Evolutionary conservation across 2,888 invertebrate genomes (phyloP).

Genomic region (Odontocolon sp.): DNA sequence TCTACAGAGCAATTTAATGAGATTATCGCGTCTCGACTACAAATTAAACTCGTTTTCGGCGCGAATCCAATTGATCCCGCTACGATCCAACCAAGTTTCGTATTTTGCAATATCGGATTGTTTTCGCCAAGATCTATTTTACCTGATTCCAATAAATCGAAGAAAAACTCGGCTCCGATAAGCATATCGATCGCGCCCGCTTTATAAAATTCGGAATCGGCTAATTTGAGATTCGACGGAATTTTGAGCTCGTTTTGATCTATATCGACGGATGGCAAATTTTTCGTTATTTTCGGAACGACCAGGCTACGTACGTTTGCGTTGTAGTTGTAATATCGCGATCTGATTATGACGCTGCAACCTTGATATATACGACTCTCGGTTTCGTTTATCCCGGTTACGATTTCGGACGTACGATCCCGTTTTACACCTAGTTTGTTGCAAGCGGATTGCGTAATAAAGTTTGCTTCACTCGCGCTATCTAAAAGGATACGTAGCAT

Average conservation of each 20-base stretch:
- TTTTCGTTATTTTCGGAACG: conserved; percentile 42
- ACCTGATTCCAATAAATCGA: neutral
- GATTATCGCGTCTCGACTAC: neutral
- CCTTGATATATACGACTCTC: neutral
- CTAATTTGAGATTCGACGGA: conserved; percentile 9
- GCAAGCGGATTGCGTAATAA: conserved; percentile 9
- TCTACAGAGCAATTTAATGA: neutral
- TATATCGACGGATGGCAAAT: conserved; percentile 22
- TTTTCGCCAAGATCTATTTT: conserved; percentile 17
- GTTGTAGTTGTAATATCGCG: neutral
- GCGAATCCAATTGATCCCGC: conserved; percentile 6
- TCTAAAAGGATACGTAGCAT: conserved; percentile 38
- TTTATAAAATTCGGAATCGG: conserved; percentile 16
- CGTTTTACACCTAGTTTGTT: conserved; percentile 30
- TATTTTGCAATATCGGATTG: conserved; percentile 26
- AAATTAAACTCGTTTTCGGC: neutral
- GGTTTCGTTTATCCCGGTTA: conserved; percentile 39
- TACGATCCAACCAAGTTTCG: conserved; percentile 40
- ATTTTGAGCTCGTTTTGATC: conserved; percentile 37
- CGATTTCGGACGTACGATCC: neutral
- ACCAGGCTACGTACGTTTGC: conserved; percentile 37
- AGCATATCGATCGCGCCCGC: conserved; percentile 9
- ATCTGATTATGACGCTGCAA: neutral
- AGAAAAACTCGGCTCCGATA: no score
- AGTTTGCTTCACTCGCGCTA: conserved; percentile 39